phyloP scores from a whole-genome alignment of 2,888 invertebrate genomes.

The Metallyticus violacea region DNA sequence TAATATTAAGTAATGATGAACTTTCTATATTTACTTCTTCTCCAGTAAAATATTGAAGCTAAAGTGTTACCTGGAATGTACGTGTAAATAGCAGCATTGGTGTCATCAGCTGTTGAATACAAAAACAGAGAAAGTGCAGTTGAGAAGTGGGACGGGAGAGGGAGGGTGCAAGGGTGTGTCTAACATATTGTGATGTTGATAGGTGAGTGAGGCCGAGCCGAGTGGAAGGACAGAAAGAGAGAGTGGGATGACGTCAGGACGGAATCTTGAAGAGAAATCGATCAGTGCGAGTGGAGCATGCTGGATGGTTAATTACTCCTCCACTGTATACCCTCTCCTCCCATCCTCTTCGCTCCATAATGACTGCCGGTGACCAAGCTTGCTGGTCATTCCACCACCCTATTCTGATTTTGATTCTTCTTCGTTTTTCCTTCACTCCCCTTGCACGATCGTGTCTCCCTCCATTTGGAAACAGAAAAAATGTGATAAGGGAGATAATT shows the following conservation, averaged over 20 bases:
- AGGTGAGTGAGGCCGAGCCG: neutral
- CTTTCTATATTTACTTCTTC: too few relatives aligned
- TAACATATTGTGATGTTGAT: neutral
- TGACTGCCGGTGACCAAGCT: slow-evolving; percentile 26
- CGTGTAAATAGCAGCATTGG: neutral
- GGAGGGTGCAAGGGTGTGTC: neutral
- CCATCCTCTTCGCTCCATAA: slow-evolving; percentile 17
- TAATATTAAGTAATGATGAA: too few relatives aligned
- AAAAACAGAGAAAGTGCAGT: neutral
- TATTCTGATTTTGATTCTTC: neutral
- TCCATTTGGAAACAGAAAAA: neutral
- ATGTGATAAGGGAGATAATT: neutral
- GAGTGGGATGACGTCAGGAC: slow-evolving; percentile 16
- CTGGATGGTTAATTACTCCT: slow-evolving; percentile 31
- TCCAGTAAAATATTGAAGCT: too few relatives aligned
- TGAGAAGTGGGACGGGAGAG: neutral
- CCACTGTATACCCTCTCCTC: slow-evolving; percentile 17
- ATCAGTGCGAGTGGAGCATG: slow-evolving; percentile 25
- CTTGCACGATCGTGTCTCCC: neutral
- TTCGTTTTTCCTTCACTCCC: neutral
- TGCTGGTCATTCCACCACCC: slow-evolving; percentile 2
- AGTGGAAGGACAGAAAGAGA: neutral
- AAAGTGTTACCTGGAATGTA: neutral
- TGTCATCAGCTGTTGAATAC: neutral
- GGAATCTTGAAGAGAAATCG: slow-evolving; percentile 30